Percentiles rank a stretch among this genome's conserved stretches.
phyloP scores from a whole-genome alignment of 2,797 vertebrate genomes.

The Leptoclinus maculatus region DNA sequence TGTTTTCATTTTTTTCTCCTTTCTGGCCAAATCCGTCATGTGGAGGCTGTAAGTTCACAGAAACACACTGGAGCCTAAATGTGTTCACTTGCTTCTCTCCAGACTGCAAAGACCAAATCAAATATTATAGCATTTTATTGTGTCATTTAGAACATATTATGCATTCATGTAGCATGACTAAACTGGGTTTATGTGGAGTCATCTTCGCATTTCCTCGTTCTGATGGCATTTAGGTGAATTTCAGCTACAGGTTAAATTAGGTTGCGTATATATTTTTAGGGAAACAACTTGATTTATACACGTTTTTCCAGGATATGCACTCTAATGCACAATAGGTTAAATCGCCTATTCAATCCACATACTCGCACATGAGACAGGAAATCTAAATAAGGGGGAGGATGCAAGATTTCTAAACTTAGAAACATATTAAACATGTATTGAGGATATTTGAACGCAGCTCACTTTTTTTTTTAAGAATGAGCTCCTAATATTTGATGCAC shows the following conservation, averaged over 20 bases:
- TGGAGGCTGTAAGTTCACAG: neutral
- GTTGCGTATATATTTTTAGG: neutral
- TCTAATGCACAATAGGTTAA: neutral
- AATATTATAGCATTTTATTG: neutral
- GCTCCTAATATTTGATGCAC: slow-evolving; percentile 16
- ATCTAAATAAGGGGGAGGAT: slow-evolving; percentile 10
- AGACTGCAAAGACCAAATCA: neutral
- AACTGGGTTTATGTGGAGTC: neutral
- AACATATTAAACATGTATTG: slow-evolving; percentile 38
- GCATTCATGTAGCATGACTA: neutral
- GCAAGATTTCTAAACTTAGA: slow-evolving; percentile 38
- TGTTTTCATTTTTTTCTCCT: slow-evolving; percentile 4
- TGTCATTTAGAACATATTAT: neutral
- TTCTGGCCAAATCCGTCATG: neutral
- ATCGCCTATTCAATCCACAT: neutral
- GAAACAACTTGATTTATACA: neutral
- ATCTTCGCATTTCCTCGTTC: neutral
- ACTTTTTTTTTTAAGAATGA: neutral
- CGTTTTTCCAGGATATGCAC: neutral
- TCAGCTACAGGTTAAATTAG: neutral
- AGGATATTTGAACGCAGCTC: slow-evolving; percentile 29
- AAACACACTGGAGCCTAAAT: neutral
- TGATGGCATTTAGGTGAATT: neutral
- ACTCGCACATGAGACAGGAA: slow-evolving; percentile 14
- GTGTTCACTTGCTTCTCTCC: neutral